These are phyloP conservation scores for Liolophura sinensis DNA, from an alignment of 1,140 invertebrate species.

Conservation along the genomic window DNA sequence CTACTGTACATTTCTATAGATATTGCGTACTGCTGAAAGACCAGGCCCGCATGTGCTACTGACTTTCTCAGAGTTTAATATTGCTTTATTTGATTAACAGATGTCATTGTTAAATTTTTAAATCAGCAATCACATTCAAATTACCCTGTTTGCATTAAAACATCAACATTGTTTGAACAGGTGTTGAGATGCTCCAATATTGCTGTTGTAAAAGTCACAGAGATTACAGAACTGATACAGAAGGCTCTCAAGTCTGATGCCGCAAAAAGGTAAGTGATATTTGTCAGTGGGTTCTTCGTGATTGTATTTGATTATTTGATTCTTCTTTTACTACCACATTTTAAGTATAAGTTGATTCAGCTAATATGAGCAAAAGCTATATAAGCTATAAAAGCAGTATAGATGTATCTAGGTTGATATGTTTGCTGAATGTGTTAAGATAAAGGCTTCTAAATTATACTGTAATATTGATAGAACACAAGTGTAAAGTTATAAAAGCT, in stretches of 20 bases:
- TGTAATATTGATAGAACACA: too few relatives aligned
- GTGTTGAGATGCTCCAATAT: slow-evolving; percentile 75
- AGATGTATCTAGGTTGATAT: too few relatives aligned
- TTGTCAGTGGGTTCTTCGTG: background rate
- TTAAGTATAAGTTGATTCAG: background rate
- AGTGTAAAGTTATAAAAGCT: background rate
- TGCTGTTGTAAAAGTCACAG: slow-evolving; percentile 73
- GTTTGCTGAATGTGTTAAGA: too few relatives aligned
- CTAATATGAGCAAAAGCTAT: background rate
- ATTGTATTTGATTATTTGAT: background rate
- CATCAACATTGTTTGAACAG: slow-evolving; percentile 28
- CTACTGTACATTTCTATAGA: too few relatives aligned
- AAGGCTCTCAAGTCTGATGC: slow-evolving; percentile 72
- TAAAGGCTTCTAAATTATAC: too few relatives aligned
- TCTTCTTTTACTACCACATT: background rate
- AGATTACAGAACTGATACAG: slow-evolving; percentile 76
- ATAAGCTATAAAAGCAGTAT: background rate
- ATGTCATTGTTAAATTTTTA: too few relatives aligned
- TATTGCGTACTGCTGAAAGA: too few relatives aligned
- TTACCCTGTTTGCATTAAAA: background rate
- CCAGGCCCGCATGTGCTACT: too few relatives aligned
- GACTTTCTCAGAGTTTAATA: too few relatives aligned
- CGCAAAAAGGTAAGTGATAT: slow-evolving; percentile 63
- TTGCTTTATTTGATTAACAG: too few relatives aligned
- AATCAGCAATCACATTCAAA: too few relatives aligned